These are phyloP conservation scores for Thalassarche chlororhynchos DNA, from an alignment of 2,113 vertebrate genomes.

Conservation along the genomic window DNA sequence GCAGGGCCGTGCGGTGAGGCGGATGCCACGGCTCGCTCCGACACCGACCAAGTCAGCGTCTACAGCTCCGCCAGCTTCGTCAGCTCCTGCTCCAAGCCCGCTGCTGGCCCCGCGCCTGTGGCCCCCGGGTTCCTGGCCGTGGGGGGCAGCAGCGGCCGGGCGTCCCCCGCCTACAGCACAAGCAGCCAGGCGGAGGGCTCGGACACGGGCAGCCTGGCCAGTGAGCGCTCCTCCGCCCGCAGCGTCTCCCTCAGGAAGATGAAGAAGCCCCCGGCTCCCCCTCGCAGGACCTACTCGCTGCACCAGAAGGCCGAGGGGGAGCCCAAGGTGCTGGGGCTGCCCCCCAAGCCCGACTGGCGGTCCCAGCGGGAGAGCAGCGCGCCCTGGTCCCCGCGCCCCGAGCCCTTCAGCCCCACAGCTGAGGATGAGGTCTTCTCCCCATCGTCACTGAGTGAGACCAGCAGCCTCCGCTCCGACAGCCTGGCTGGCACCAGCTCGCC, in stretches of 20 bases:
- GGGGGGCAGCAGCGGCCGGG: conserved; percentile 23
- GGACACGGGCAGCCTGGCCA: conserved; percentile 71
- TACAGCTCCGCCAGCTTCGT: conserved; percentile 51
- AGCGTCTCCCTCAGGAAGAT: conserved; percentile 90
- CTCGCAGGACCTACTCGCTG: conserved; percentile 89
- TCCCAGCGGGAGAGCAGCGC: background rate
- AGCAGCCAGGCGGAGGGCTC: conserved; percentile 66
- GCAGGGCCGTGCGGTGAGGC: background rate
- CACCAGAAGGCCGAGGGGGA: conserved; percentile 72
- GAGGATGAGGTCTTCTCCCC: conserved; percentile 66
- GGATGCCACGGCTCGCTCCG: background rate
- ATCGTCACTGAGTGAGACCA: conserved; percentile 5
- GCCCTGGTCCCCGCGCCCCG: background rate
- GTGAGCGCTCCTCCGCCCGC: conserved; percentile 74
- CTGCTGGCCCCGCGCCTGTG: rapidly evolving
- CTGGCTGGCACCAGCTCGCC: conserved; percentile 11
- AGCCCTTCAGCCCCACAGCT: background rate
- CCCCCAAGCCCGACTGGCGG: conserved; percentile 69
- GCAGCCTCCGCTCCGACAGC: conserved; percentile 46
- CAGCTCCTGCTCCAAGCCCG: conserved; percentile 47
- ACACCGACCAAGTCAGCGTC: conserved; percentile 64
- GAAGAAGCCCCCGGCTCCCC: conserved; percentile 85
- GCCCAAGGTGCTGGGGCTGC: conserved; percentile 75
- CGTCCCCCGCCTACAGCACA: conserved; percentile 45
- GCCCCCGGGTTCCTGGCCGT: background rate